Base-by-base conservation (phyloP, 2,113 vertebrate genomes). In the Typhlomys cinereus region DNA sequence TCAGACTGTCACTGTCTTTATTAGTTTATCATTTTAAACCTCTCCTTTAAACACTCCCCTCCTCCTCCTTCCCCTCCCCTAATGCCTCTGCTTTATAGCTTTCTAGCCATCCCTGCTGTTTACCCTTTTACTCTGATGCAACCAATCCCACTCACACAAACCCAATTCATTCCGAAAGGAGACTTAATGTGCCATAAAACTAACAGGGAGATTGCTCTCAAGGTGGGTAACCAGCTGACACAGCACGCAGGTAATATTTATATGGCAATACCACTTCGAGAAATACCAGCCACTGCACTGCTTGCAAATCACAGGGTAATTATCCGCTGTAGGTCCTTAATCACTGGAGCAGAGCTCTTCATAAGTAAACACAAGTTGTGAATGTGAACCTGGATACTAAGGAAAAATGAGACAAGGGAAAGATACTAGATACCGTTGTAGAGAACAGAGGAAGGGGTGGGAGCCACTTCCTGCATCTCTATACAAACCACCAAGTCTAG, bases 101-200 rank as follows among this genome's bases (percentile, higher is more conserved):
- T 95, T 90, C 70, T 67, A 84, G 83, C 41, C 92, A 79, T 89
- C 76, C 76, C 84, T 8, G 74, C 96, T 93, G 89, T 95, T 97
- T 96, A 85, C 92, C 95, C 79, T 96, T 91, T 92, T 93, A 94
- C 95, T 94, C 90, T 46, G 88, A 96, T 96, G 87, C 95, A 96
- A 96, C 89, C 88, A 93, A 86, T 95, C 95, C 91, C 46, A 64
- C 88, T 76, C 67, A 2, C 78, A 87, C 92, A 96, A 97, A 96
- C 83, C 80, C 88, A 96, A 93, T 96, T 96, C 94, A 96, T 96
- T 95, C 92, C 69, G 88, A 96, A 95, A 94, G 90, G 81, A 95
- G 92, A 94, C 93, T 95, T 96, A 96, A 93, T 96, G 96, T 93
- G 96, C 95, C 95, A 96, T 93, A 94, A 97, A 97, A 93, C 79